These are phyloP conservation scores for Bugula neritina DNA, from an alignment of 2,888 invertebrate genomes.

Conservation along the genomic window DNA sequence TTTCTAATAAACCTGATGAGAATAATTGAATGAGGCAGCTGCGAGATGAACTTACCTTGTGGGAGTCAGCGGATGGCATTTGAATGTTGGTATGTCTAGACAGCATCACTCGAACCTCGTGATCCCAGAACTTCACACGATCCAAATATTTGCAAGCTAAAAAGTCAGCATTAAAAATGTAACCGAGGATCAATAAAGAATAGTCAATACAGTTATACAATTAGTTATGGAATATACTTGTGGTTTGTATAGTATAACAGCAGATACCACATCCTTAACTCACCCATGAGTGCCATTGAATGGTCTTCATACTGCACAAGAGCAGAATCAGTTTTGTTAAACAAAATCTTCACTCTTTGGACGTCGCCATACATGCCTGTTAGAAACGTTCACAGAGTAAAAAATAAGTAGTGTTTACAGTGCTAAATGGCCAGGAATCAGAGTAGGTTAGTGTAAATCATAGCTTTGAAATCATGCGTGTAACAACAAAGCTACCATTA, in stretches of 20 bases:
- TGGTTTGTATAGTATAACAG: too few relatives aligned
- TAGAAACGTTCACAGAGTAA: too few relatives aligned
- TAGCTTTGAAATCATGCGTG: too few relatives aligned
- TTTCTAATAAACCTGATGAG: too few relatives aligned
- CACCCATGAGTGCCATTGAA: conserved; percentile 27
- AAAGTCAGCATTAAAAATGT: conserved; percentile 31
- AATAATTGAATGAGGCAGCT: too few relatives aligned
- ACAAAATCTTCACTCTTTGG: conserved; percentile 31
- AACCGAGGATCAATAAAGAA: not conserved
- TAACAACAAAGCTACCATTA: too few relatives aligned
- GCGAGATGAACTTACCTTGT: not conserved
- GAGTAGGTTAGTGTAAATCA: too few relatives aligned
- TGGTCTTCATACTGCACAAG: conserved; percentile 31
- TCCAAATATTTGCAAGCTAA: conserved; percentile 74
- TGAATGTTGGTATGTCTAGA: conserved; percentile 98
- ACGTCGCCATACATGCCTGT: conserved; percentile 32
- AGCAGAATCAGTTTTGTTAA: conserved; percentile 31
- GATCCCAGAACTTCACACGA: conserved; percentile 91
- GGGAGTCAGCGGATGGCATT: conserved; percentile 81
- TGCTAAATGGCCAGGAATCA: too few relatives aligned
- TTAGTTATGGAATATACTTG: too few relatives aligned
- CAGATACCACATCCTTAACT: too few relatives aligned
- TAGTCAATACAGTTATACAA: too few relatives aligned
- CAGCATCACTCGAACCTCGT: conserved; percentile 92
- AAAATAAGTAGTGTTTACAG: too few relatives aligned